phyloP scores from a whole-genome alignment of 2,888 invertebrate genomes.

The Trachelus iudaicus region DNA sequence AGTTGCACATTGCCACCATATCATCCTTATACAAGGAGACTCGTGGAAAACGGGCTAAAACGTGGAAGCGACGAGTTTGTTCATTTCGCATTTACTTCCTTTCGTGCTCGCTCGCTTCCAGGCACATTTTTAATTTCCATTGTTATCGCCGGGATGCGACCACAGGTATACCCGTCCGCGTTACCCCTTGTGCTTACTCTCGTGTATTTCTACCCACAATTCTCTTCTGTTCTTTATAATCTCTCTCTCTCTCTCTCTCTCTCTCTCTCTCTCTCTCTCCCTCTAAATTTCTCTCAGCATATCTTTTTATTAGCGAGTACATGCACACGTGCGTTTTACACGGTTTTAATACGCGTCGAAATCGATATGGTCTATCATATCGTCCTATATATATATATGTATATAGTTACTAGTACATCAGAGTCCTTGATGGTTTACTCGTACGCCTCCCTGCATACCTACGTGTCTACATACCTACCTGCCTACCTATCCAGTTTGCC shows the following conservation, averaged over 20 bases:
- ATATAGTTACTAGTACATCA: not conserved
- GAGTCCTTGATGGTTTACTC: not conserved
- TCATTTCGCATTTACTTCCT: slow-evolving; percentile 48
- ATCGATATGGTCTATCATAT: not conserved
- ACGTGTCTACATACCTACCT: not conserved
- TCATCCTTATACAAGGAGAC: slow-evolving; percentile 12
- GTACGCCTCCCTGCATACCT: not conserved
- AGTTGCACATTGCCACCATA: not conserved
- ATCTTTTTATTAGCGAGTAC: slow-evolving; percentile 7
- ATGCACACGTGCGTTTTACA: slow-evolving; percentile 3
- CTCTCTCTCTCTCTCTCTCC: slow-evolving; percentile 14
- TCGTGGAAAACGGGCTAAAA: not conserved
- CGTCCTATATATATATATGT: not conserved
- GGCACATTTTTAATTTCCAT: slow-evolving; percentile 54
- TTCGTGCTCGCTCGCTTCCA: slow-evolving; percentile 40
- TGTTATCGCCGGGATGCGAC: slow-evolving; percentile 31
- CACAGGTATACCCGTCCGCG: not conserved
- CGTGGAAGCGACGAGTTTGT: slow-evolving; percentile 31
- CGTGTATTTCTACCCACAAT: not conserved
- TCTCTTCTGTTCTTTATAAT: slow-evolving; percentile 24
- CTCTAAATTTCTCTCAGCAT: not conserved
- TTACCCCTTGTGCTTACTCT: not conserved
- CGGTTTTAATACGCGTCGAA: not conserved
- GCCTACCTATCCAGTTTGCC: slow-evolving; percentile 19
- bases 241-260: slow-evolving; percentile 16